Base-by-base conservation (phyloP, 2,888 invertebrate species). In the Argyresthia goedartella region DNA sequence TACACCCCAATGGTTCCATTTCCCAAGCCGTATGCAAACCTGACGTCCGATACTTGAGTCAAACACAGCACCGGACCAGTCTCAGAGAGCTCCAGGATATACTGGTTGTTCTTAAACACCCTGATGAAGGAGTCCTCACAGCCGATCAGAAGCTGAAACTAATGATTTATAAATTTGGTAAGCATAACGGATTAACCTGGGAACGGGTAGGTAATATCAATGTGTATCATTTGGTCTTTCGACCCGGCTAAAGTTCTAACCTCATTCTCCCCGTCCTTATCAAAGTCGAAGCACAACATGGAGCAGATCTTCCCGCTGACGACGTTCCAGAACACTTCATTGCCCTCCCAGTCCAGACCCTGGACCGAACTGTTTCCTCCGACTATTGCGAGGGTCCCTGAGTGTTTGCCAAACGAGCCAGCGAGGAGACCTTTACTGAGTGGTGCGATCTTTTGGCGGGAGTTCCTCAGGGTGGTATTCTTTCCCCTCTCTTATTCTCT, bases 1-100 rank as follows among this genome's bases (percentile, higher is more conserved):
- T 98, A 98, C 14, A 97, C 94, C 0, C 98, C 98, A 46, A 98
- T 93, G 1, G 98, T 98, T 0, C 98, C 98, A 76, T 97, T 98
- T 1, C 92, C 92, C 39, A 98, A 88, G 0, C 94, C 93, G 75
- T 97, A 98, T 0, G 95, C 96, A 76, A 97, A 97, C 61, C 91
- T 65, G 41, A 69, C 82, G 63, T 71, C 87, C 25, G 79, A 81
- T 47, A 91, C 77, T 14, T 89, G 81, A 1, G 90, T 84, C 44
- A 95, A 77, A 50, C 89, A 89, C n/a, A 92, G 90, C 0, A 97
- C 92, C 0, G 93, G 89, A 59, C 97, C 97, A 1, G 96, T 97
- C 86, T 98, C 98, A 36, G 93, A 91, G 58, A 95, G 90, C 74
- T 98, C 97, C 50, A 90, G 88, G 46, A 96, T 86, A 52, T 96